A percentile compares a stretch with the other conserved stretches of the same genome.
phyloP scores from a whole-genome alignment of 2,888 invertebrate species.

The Piscicola geometra region DNA sequence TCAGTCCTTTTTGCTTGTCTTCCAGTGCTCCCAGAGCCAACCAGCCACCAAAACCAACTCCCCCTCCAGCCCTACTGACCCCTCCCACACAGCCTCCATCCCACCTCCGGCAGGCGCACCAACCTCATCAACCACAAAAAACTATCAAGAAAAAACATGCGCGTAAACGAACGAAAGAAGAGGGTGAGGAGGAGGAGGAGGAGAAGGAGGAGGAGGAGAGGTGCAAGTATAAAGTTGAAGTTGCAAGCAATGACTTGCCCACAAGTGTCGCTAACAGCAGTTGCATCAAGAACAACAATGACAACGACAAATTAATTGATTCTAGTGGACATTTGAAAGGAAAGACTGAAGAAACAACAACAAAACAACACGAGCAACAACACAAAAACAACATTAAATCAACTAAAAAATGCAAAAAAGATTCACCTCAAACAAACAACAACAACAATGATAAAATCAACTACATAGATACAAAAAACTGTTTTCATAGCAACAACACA shows the following conservation, averaged over 20 bases:
- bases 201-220: neutral
- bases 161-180: neutral
- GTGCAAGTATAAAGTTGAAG: neutral
- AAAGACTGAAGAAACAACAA: too few species aligned
- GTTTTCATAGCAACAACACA: neutral
- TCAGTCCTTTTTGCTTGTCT: too few species aligned
- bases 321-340: neutral
- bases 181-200: neutral
- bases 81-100: too few species aligned
- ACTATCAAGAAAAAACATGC: neutral
- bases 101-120: too few species aligned
- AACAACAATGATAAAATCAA: conserved; percentile 1
- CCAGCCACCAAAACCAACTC: too few species aligned
- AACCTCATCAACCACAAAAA: too few species aligned
- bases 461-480: neutral
- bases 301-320: neutral
- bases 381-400: conserved; percentile 1
- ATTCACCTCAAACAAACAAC: neutral
- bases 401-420: neutral
- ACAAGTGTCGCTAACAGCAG: neutral
- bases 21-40: too few species aligned
- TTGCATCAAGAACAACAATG: neutral
- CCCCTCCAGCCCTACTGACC: too few species aligned
- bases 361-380: neutral
- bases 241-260: neutral